These are phyloP conservation scores for Drosophila neonasuta DNA, from an alignment of 2,888 invertebrate genomes.

Conservation along the genomic window DNA sequence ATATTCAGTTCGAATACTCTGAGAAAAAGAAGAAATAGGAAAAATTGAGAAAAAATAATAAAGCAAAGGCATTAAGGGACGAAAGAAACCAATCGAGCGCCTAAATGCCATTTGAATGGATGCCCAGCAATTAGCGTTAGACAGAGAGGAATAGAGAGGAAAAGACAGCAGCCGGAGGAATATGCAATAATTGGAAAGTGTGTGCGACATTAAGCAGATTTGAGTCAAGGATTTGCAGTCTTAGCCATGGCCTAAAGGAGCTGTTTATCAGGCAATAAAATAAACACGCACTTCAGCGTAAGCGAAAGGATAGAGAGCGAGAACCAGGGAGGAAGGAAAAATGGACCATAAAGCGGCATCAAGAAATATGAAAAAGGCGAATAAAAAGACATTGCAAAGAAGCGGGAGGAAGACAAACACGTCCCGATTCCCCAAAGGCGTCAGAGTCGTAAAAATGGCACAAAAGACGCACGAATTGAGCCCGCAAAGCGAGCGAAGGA, in stretches of 20 bases:
- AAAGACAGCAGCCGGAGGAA: neutral
- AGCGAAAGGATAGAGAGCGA: constrained; percentile 9
- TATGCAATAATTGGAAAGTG: constrained; percentile 27
- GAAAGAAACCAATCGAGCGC: constrained; percentile 3
- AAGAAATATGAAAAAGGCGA: constrained; percentile 50
- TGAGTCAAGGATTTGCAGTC: constrained; percentile 23
- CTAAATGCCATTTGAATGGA: constrained; percentile 3
- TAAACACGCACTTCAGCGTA: constrained; percentile 72
- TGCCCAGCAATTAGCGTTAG: neutral
- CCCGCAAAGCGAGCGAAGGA: constrained; percentile 21
- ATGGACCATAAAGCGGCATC: constrained; percentile 50
- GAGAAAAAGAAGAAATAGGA: constrained; percentile 5
- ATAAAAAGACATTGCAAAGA: constrained; percentile 24
- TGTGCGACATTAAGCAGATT: constrained; percentile 32
- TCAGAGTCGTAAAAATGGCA: constrained; percentile 64
- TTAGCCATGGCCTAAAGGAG: constrained; percentile 47
- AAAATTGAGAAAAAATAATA: constrained; percentile 12
- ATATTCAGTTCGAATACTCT: neutral
- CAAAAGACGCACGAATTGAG: constrained; percentile 69
- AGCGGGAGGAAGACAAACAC: constrained; percentile 29
- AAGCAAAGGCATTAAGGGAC: neutral
- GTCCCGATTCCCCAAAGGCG: constrained; percentile 41
- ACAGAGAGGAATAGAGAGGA: neutral
- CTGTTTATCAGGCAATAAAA: constrained; percentile 77
- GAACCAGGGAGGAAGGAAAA: constrained; percentile 15